These are phyloP conservation scores for Ostrea edulis DNA, from an alignment of 1,140 invertebrate genomes.

Conservation along the genomic window DNA sequence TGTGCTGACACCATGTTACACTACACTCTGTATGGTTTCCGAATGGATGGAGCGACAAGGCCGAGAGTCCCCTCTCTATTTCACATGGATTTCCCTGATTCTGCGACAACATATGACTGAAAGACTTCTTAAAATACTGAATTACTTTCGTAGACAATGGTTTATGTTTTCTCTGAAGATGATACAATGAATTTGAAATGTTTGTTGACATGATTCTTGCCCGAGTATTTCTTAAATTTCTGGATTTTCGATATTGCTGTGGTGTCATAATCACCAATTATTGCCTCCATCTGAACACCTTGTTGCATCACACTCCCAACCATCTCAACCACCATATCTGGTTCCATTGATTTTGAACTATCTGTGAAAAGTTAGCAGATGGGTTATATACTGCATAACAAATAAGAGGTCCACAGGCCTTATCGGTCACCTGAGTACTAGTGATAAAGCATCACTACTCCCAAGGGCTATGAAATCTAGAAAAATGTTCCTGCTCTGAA, in stretches of 20 bases:
- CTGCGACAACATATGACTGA: constrained; percentile 4
- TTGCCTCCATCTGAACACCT: not conserved
- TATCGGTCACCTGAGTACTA: no score
- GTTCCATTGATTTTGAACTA: not conserved
- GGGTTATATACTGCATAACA: no score
- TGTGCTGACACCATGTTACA: not conserved
- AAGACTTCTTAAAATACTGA: not conserved
- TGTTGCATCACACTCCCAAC: not conserved
- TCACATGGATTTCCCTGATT: constrained; percentile 17
- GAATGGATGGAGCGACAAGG: not conserved
- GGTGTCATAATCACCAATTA: not conserved
- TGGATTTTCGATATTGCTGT: not conserved
- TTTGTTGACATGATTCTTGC: not conserved
- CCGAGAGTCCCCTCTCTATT: not conserved
- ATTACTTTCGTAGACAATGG: not conserved
- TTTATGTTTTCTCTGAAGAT: constrained; percentile 11
- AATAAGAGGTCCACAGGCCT: no score
- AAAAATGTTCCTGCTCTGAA: no score
- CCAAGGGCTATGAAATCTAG: no score
- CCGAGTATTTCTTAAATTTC: not conserved
- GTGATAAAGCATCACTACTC: no score
- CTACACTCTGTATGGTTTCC: not conserved
- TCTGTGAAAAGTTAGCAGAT: not conserved
- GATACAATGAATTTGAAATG: not conserved
- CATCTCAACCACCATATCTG: no score